phyloP scores from a whole-genome alignment of 2,113 vertebrate species.

The Todiramphus saurophagus region DNA sequence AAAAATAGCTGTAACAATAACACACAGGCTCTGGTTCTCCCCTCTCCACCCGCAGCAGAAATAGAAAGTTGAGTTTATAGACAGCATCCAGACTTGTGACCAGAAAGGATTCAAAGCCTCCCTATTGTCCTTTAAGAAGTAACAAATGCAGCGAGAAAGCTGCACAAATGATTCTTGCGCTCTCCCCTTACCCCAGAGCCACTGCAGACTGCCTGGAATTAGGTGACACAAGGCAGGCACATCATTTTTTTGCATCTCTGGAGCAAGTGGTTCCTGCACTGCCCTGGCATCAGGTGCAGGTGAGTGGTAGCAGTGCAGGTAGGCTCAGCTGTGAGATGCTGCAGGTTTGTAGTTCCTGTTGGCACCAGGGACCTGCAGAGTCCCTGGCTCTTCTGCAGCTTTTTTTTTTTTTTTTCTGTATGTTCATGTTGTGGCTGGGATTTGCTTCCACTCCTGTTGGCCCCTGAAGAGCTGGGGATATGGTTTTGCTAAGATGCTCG shows the following conservation, averaged over 20 bases:
- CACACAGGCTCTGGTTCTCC: background rate
- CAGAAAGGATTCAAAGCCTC: background rate
- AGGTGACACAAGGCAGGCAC: background rate
- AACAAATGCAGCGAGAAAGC: background rate
- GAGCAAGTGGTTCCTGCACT: accelerated
- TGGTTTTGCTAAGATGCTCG: background rate
- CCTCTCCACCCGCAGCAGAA: background rate
- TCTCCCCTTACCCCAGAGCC: accelerated
- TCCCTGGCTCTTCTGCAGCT: no score
- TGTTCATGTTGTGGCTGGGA: background rate
- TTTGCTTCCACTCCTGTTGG: background rate
- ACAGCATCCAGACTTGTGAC: background rate
- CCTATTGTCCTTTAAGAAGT: background rate
- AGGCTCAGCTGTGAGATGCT: background rate
- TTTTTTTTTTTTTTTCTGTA: background rate
- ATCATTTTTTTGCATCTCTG: accelerated
- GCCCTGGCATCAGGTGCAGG: background rate
- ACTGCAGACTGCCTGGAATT: background rate
- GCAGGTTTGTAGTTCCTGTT: accelerated
- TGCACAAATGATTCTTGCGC: accelerated
- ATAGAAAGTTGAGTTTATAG: background rate
- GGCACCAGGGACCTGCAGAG: background rate
- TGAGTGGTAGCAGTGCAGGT: accelerated
- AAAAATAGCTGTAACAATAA: slow-evolving; percentile 51
- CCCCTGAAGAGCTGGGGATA: background rate